A percentile compares a stretch with the other conserved stretches of the same genome.
Evolutionary conservation across 2,888 invertebrate genomes (phyloP).

Genomic region (Acanthoscelides obtectus): DNA sequence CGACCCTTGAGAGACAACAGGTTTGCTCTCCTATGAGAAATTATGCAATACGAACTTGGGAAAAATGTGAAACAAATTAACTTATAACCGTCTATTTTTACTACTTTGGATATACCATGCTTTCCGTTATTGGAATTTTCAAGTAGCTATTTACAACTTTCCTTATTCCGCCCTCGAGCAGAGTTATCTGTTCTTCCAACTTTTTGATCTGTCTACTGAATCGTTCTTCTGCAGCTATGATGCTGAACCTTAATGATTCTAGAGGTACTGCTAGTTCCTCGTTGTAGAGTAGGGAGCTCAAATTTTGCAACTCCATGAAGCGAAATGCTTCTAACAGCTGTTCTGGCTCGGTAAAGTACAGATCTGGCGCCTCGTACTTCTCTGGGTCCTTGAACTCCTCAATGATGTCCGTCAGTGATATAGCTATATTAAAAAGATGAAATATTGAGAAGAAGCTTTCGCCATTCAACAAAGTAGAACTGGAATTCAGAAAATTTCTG

Average conservation of each 20-base stretch:
- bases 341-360: conserved; percentile 55
- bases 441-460: too few relatives aligned
- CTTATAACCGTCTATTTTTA: too few relatives aligned
- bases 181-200: conserved; percentile 45
- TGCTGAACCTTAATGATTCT: conserved; percentile 48
- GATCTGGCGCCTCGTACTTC: conserved; percentile 45
- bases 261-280: conserved; percentile 54
- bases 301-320: conserved; percentile 59
- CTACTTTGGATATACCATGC: too few relatives aligned
- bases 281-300: conserved; percentile 58
- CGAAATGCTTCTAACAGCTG: conserved; percentile 56
- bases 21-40: too few relatives aligned
- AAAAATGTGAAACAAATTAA: too few relatives aligned
- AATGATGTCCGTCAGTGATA: background rate
- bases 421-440: too few relatives aligned
- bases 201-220: conserved; percentile 43
- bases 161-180: conserved; percentile 44
- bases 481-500: too few relatives aligned
- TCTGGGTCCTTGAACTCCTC: background rate
- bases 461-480: too few relatives aligned
- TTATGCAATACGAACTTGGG: too few relatives aligned
- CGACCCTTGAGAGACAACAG: too few relatives aligned
- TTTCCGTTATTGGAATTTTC: too few relatives aligned
- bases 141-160: conserved; percentile 34
- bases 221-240: conserved; percentile 46